These are phyloP conservation scores for Iguana delicatissima DNA, from an alignment of 2,797 vertebrate genomes.

Conservation along the genomic window DNA sequence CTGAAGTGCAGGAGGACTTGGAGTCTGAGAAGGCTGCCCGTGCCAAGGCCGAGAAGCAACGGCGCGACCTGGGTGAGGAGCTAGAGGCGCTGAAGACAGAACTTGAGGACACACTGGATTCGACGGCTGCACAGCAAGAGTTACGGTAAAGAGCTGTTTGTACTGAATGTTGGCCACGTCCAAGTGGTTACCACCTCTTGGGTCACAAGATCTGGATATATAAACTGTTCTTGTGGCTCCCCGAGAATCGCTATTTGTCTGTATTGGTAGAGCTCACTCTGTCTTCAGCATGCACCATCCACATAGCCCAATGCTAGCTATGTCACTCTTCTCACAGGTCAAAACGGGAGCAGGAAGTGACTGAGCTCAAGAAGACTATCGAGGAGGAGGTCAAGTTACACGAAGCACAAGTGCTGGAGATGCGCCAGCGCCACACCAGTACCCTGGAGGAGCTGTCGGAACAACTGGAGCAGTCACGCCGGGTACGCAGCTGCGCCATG, in stretches of 20 bases:
- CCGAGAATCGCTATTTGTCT: neutral
- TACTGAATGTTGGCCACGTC: rapidly evolving
- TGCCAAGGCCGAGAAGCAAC: slow-evolving; percentile 91
- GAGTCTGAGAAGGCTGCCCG: slow-evolving; percentile 88
- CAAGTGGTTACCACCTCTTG: no score
- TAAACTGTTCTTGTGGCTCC: neutral
- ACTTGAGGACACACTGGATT: slow-evolving; percentile 92
- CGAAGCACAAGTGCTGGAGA: slow-evolving; percentile 71
- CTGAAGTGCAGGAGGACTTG: slow-evolving; percentile 91
- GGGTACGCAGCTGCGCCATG: slow-evolving; percentile 57
- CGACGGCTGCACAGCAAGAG: slow-evolving; percentile 92
- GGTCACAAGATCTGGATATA: neutral
- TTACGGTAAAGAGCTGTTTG: slow-evolving; percentile 80
- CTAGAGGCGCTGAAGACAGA: slow-evolving; percentile 91
- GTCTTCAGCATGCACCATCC: no score
- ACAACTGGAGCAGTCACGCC: slow-evolving; percentile 77
- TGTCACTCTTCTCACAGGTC: slow-evolving; percentile 43
- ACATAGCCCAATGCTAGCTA: no score
- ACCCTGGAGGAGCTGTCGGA: slow-evolving; percentile 72
- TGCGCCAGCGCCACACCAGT: slow-evolving; percentile 75
- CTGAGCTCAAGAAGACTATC: slow-evolving; percentile 75
- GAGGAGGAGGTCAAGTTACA: slow-evolving; percentile 73
- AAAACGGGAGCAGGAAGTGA: slow-evolving; percentile 79
- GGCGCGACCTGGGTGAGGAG: slow-evolving; percentile 90
- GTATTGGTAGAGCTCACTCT: no score